Base-by-base conservation (phyloP, 2,113 vertebrate genomes). In the Sporophila hypoxantha region DNA sequence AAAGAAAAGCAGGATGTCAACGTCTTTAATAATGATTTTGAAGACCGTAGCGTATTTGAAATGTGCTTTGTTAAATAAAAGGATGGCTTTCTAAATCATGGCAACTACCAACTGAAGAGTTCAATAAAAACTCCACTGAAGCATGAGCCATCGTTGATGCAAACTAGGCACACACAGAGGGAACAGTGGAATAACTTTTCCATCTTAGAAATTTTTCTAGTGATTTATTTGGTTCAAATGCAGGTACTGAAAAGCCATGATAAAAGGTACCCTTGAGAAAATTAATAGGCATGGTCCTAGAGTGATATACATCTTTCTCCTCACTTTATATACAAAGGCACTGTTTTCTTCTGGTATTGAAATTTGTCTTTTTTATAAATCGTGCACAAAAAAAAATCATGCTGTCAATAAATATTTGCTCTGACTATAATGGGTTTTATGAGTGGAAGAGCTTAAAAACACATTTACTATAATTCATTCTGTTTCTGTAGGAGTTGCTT, bases 1-100 rank as follows among this genome's bases (percentile, higher is more conserved):
- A 93, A 87, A 85, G 44, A 94, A 67, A 82, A 82, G 34, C 44
- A 88, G 71, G 12, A 85, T 78, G 80, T 78, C 77, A 94, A 23
- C 1, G 0, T 82, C 67, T 83, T 82, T 87, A 91, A 11, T 82
- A 93, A 80, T 50, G 49, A 39, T 68, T 81, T 55, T 91, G 91
- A 95, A 81, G 55, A 91, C 68, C 76, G 17, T 50, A 79, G 23
- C 25, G 0, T 50, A 70, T 80, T 75, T 95, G 61, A 92, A 91
- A 85, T 61, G n/a, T 87, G 25, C 32, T 80, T 77, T 84, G 16
- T 18, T 19, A 77, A 80, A 74, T 64, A 57, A 76, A 88, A 83
- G 36, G 36, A 70, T 65, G n/a, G 14, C 16, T 86, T 94, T 88
- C 60, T 89, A 78, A 91, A 67, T 67, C 65, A 56, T 46, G 53